Conservation (phyloP, 2,888 invertebrate genomes). For the Tenthredo amoena region DNA sequence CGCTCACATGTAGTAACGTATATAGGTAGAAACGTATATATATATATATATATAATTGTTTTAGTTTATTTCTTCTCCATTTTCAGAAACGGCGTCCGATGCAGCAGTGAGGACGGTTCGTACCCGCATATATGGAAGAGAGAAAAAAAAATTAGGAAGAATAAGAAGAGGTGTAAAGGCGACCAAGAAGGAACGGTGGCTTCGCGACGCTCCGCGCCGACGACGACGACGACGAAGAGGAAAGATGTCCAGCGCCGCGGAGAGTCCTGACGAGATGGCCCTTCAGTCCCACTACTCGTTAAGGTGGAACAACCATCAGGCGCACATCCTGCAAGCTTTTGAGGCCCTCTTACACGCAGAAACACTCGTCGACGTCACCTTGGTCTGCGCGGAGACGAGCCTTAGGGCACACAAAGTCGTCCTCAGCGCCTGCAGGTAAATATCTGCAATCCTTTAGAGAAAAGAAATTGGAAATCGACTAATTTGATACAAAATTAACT, state of each 20-base stretch:
- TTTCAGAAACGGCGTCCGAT: constrained; percentile 52
- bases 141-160: constrained; percentile 58
- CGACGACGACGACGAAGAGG: constrained; percentile 58
- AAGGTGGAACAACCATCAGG: constrained; percentile 96
- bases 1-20: too few species aligned
- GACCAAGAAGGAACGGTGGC: constrained; percentile 70
- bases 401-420: constrained; percentile 95
- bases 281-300: constrained; percentile 92
- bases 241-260: constrained; percentile 74
- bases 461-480: background rate
- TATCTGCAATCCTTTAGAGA: background rate
- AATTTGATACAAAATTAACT: background rate
- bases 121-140: constrained; percentile 67
- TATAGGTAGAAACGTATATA: background rate
- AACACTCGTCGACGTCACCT: constrained; percentile 93
- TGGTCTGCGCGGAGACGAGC: constrained; percentile 92
- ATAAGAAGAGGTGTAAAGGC: constrained; percentile 58
- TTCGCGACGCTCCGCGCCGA: constrained; percentile 65
- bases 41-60: background rate
- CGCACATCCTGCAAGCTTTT: constrained; percentile 92
- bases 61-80: background rate
- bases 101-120: constrained; percentile 48
- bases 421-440: constrained; percentile 86
- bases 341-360: constrained; percentile 93
- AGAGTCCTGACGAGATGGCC: constrained; percentile 76